Percentiles rank a stretch among this genome's conserved stretches.
These are phyloP conservation scores for Peromyscus leucopus DNA, from an alignment of 2,113 vertebrate species.

Conservation along the genomic window DNA sequence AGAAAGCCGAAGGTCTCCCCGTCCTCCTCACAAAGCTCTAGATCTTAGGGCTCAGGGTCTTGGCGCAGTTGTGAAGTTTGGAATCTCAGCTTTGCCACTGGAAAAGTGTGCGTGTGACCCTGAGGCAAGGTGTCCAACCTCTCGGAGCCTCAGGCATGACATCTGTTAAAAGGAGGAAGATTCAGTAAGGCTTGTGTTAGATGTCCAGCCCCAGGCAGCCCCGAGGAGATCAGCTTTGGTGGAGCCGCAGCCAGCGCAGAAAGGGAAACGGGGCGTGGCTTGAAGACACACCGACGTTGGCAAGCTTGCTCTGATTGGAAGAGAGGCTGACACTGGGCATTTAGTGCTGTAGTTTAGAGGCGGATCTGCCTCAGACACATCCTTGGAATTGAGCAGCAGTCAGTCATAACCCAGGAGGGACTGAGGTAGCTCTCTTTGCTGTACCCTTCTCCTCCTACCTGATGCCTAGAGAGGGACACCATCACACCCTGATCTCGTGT, in stretches of 20 bases:
- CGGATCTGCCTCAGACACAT: not conserved
- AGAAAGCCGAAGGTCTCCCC: not conserved
- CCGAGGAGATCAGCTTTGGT: not conserved
- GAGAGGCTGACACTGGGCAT: not conserved
- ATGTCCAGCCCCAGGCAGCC: not conserved
- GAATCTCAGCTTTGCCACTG: not conserved
- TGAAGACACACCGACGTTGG: not conserved
- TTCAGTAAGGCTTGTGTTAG: not conserved
- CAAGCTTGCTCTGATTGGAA: not conserved
- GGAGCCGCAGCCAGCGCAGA: accelerated
- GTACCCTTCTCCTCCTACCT: not conserved
- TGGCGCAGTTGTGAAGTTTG: not conserved
- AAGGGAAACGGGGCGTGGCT: not conserved
- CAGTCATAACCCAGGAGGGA: not conserved
- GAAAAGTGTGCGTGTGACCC: not conserved
- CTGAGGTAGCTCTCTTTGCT: not conserved
- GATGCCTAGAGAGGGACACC: not conserved
- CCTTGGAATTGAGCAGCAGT: not conserved
- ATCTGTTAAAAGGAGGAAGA: not conserved
- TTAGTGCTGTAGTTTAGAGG: not conserved
- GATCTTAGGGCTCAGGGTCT: not conserved
- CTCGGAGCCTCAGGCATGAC: not conserved
- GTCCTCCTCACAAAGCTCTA: not conserved
- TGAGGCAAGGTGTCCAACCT: not conserved
- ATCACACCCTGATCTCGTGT: not conserved